Percentiles rank a stretch among this genome's conserved stretches.
phyloP scores from a whole-genome alignment of 2,113 vertebrate genomes.

The Galeopterus variegatus region DNA sequence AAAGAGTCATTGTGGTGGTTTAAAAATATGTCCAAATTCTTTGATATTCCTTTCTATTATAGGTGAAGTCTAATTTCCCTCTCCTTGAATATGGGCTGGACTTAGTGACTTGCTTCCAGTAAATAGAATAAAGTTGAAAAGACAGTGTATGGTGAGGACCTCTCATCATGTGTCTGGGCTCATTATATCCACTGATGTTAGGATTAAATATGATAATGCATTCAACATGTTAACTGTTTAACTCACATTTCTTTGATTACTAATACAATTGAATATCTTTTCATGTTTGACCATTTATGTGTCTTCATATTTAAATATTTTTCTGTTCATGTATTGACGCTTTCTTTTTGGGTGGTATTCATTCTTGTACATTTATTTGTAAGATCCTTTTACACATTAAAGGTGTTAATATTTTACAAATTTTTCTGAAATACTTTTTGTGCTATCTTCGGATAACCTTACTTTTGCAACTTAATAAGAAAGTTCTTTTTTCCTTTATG shows the following conservation, averaged over 20 bases:
- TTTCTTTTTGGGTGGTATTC: not conserved
- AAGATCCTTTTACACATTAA: not conserved
- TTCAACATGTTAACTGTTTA: not conserved
- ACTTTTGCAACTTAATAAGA: slow-evolving; percentile 15
- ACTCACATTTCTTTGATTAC: not conserved
- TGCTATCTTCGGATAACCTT: not conserved
- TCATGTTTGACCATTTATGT: not conserved
- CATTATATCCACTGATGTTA: not conserved
- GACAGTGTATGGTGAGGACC: not conserved
- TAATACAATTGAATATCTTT: not conserved
- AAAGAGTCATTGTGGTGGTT: not conserved
- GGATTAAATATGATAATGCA: not conserved
- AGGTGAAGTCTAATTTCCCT: not conserved
- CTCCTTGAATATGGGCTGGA: not conserved
- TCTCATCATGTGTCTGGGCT: not conserved
- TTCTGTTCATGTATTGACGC: not conserved
- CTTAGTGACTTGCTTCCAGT: not conserved
- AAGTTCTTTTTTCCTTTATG: not conserved
- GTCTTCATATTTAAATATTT: not conserved
- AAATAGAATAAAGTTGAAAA: not conserved
- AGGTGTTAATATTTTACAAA: not conserved
- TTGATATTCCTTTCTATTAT: not conserved
- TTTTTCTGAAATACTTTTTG: not conserved
- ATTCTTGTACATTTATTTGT: slow-evolving; percentile 17
- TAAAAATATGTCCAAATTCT: not conserved